phyloP scores from a whole-genome alignment of 2,888 invertebrate species.

The Orgyia antiqua region DNA sequence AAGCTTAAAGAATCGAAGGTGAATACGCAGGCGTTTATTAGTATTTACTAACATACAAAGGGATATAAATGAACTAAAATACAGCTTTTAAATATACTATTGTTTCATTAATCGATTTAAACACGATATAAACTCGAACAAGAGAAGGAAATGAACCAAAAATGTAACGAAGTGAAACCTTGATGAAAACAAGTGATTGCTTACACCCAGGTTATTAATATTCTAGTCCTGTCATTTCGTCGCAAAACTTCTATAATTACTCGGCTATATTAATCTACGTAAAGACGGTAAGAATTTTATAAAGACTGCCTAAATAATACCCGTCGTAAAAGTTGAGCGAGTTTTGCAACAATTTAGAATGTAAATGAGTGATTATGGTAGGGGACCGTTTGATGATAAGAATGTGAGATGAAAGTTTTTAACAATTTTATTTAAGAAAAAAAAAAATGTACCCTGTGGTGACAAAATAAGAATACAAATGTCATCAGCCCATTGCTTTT shows the following conservation, averaged over 20 bases:
- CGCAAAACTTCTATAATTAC: conserved; percentile 31
- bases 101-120: too few relatives aligned
- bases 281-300: conserved; percentile 25
- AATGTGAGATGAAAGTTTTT: conserved; percentile 9
- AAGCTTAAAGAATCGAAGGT: too few relatives aligned
- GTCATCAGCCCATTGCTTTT: too few relatives aligned
- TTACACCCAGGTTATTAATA: conserved; percentile 27
- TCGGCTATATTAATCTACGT: conserved; percentile 25
- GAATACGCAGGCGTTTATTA: too few relatives aligned
- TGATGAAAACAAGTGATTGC: conserved; percentile 23
- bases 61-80: too few relatives aligned
- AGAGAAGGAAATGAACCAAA: conserved; percentile 24
- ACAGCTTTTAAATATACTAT: too few relatives aligned
- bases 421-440: conserved; percentile 7
- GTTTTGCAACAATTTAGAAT: conserved; percentile 24
- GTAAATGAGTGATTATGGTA: conserved; percentile 20
- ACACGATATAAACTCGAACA: too few relatives aligned
- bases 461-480: too few relatives aligned
- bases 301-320: conserved; percentile 25
- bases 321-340: conserved; percentile 9
- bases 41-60: too few relatives aligned
- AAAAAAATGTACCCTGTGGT: too few relatives aligned
- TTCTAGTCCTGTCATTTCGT: conserved; percentile 23
- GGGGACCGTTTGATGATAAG: conserved; percentile 7
- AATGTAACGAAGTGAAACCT: conserved; percentile 23